These are phyloP conservation scores for Malurus alboscapulatus DNA, from an alignment of 2,113 vertebrate genomes.

Conservation along the genomic window DNA sequence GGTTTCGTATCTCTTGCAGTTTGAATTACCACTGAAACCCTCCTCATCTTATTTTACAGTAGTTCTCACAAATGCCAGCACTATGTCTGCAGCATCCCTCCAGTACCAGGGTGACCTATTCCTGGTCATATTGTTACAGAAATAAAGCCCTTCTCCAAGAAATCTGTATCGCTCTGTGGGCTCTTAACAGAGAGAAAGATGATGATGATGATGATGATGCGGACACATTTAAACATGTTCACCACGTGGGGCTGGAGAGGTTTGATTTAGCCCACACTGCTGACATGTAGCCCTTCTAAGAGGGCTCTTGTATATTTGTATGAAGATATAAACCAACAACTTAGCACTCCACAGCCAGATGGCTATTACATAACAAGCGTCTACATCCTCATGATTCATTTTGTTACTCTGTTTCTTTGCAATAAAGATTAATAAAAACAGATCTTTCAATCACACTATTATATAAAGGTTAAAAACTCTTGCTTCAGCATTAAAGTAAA, in stretches of 20 bases:
- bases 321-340: conserved; percentile 21
- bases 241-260: not conserved
- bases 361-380: conserved; percentile 55
- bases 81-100: not conserved
- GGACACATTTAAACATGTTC: not conserved
- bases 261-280: not conserved
- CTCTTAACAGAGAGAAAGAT: not conserved
- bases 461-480: conserved; percentile 33
- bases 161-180: not conserved
- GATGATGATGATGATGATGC: not conserved
- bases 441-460: conserved; percentile 13
- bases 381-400: conserved; percentile 56
- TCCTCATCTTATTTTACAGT: not conserved
- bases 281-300: not conserved
- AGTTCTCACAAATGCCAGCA: not conserved
- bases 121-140: not conserved
- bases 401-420: conserved; percentile 32
- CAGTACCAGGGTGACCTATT: not conserved
- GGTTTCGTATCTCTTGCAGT: not conserved
- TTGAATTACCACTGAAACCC: not conserved
- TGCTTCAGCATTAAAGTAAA: not conserved
- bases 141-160: not conserved
- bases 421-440: conserved; percentile 52
- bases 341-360: conserved; percentile 50
- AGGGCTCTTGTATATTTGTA: not conserved